Conservation (phyloP, 1,140 invertebrate genomes). For the Drosophila repleta region DNA sequence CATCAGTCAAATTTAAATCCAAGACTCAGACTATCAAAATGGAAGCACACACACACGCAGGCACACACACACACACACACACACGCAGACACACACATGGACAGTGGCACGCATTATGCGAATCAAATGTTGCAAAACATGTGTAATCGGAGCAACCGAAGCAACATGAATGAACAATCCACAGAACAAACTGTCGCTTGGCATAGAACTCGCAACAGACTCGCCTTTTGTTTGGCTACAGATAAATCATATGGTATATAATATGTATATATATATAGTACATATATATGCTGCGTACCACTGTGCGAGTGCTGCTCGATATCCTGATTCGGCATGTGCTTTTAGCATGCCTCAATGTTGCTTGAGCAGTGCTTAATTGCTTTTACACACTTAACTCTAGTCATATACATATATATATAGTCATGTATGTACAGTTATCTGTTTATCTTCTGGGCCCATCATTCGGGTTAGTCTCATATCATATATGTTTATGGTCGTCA, state of each 20-base stretch:
- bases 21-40: slow-evolving; percentile 15
- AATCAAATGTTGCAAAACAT: slow-evolving; percentile 36
- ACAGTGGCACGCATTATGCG: slow-evolving; percentile 39
- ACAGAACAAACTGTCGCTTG: slow-evolving; percentile 12
- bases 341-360: neutral
- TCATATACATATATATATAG: too few species aligned
- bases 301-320: neutral
- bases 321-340: slow-evolving; percentile 1
- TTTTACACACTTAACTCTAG: too few species aligned
- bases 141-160: slow-evolving; percentile 35
- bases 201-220: slow-evolving; percentile 8
- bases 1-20: slow-evolving; percentile 27
- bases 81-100: slow-evolving; percentile 1
- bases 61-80: neutral
- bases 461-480: too few species aligned
- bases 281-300: neutral
- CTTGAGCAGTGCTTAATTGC: too few species aligned
- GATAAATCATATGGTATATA: neutral
- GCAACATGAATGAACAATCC: slow-evolving; percentile 12
- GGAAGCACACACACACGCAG: slow-evolving; percentile 4
- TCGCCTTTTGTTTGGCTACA: slow-evolving; percentile 10
- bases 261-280: neutral
- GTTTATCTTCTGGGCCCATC: too few species aligned
- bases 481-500: too few species aligned
- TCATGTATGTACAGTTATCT: too few species aligned